Percentiles rank a stretch among this genome's conserved stretches.
Conservation (phyloP, 1,140 invertebrate species). For the Drosophila malerkotliana region DNA sequence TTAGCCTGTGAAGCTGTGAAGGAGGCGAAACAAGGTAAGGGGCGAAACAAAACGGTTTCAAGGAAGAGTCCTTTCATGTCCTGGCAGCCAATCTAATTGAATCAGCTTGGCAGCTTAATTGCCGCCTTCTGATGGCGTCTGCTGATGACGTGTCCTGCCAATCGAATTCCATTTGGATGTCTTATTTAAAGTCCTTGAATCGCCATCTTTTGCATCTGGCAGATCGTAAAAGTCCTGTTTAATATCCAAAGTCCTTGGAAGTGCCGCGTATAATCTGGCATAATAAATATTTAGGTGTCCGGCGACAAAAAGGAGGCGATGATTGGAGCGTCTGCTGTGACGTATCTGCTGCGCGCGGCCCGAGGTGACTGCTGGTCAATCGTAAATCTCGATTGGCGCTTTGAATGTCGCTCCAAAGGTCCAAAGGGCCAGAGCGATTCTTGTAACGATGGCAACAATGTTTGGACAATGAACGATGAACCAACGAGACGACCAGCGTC, state of each 20-base stretch:
- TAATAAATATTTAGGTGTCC: slow-evolving; percentile 2
- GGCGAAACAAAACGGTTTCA: not conserved
- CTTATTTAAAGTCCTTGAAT: not conserved
- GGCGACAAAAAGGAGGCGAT: slow-evolving; percentile 1
- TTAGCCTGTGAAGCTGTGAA: not conserved
- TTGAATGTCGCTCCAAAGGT: slow-evolving; percentile 40
- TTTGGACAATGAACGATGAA: slow-evolving; percentile 58
- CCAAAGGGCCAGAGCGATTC: not conserved
- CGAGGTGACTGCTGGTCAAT: slow-evolving; percentile 45
- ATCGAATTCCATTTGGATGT: slow-evolving; percentile 6
- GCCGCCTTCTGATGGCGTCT: not conserved
- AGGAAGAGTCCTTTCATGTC: not conserved
- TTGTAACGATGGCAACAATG: slow-evolving; percentile 31
- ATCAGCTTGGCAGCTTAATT: not conserved
- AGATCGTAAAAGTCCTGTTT: slow-evolving; percentile 1
- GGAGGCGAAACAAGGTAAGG: not conserved
- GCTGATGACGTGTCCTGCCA: not conserved
- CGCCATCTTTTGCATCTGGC: slow-evolving; percentile 1
- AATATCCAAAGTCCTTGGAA: not conserved
- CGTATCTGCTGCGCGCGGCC: slow-evolving; percentile 7
- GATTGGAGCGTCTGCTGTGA: slow-evolving; percentile 11
- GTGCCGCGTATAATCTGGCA: not conserved
- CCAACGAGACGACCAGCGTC: slow-evolving; percentile 20
- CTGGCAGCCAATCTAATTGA: not conserved
- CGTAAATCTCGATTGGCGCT: slow-evolving; percentile 63